Conservation (phyloP, 2,797 vertebrate species). For the Anniella stebbinsi region DNA sequence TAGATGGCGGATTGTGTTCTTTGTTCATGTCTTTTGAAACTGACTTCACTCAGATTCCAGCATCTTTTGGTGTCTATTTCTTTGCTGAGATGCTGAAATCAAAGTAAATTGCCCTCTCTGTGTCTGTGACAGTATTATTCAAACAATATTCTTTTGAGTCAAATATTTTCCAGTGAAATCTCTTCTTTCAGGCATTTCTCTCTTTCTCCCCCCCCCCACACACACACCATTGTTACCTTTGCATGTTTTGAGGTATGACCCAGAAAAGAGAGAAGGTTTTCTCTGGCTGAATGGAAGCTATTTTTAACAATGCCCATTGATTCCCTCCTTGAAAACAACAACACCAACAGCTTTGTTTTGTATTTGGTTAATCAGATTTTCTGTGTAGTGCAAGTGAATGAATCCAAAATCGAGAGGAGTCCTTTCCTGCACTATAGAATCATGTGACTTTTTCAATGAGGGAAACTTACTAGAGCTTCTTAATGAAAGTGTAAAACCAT, state of each 20-base stretch:
- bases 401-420: slow-evolving; percentile 18
- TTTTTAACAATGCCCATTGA: slow-evolving; percentile 40
- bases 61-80: neutral
- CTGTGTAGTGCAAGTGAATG: slow-evolving; percentile 49
- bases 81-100: neutral
- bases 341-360: neutral
- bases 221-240: slow-evolving; percentile 45
- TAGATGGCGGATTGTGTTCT: neutral
- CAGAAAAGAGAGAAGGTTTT: slow-evolving; percentile 65
- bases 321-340: slow-evolving; percentile 5
- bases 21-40: neutral
- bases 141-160: slow-evolving; percentile 47
- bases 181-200: slow-evolving; percentile 50
- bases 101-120: neutral
- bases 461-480: neutral
- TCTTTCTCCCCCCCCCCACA: neutral
- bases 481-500: neutral
- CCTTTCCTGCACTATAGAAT: neutral
- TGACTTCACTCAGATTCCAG: neutral
- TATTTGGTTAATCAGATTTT: slow-evolving; percentile 52
- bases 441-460: neutral
- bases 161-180: slow-evolving; percentile 34
- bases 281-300: slow-evolving; percentile 44
- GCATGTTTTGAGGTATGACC: slow-evolving; percentile 53
- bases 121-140: slow-evolving; percentile 33